Evolutionary conservation across 2,888 invertebrate species (phyloP).

Genomic region (Chironomus tentans): DNA sequence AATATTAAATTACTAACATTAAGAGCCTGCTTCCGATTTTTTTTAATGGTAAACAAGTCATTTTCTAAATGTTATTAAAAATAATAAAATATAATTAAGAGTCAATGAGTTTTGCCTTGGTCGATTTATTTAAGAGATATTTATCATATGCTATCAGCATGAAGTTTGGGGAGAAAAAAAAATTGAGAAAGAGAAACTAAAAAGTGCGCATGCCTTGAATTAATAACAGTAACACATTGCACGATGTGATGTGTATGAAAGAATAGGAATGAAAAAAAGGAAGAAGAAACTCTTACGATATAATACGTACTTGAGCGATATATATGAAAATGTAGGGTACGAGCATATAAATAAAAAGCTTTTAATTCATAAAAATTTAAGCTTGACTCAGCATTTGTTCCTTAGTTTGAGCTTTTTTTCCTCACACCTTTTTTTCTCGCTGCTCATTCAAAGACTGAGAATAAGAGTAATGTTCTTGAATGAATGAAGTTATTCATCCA

Average conservation of each 20-base stretch:
- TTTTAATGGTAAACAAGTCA: background rate
- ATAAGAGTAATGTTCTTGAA: background rate
- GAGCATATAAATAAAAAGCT: background rate
- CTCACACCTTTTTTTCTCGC: too few species aligned
- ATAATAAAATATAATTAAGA: background rate
- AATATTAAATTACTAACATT: too few species aligned
- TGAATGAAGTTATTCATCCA: background rate
- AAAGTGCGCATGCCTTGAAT: background rate
- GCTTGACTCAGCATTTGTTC: background rate
- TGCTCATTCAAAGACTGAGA: background rate
- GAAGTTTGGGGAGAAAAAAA: too few species aligned
- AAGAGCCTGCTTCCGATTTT: background rate
- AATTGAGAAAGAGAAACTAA: background rate
- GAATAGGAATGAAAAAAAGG: background rate
- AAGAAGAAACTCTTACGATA: background rate
- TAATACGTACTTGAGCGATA: background rate
- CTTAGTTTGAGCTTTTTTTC: too few species aligned
- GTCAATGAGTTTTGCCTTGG: background rate
- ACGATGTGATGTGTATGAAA: background rate
- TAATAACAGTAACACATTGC: too few species aligned
- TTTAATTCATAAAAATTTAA: conserved; percentile 17
- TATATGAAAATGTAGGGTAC: background rate
- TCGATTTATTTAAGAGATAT: background rate
- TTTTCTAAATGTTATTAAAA: background rate
- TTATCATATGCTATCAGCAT: background rate